These are phyloP conservation scores for Zaprionus tsacasi DNA, from an alignment of 1,140 invertebrate species.

Conservation along the genomic window DNA sequence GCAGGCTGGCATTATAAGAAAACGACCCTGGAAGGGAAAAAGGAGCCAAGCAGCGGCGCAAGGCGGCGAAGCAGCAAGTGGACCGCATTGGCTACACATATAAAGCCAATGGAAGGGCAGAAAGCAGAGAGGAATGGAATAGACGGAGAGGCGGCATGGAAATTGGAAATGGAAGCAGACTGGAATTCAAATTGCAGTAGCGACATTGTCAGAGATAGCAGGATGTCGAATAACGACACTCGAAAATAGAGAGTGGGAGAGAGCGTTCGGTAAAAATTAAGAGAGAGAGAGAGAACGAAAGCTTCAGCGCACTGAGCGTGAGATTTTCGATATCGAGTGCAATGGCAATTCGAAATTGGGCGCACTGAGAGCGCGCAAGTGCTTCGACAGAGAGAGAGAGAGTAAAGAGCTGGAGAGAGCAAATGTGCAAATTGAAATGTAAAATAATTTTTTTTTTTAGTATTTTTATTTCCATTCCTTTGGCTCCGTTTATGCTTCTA, in stretches of 20 bases:
- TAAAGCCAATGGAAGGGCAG: constrained; percentile 53
- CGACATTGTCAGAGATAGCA: constrained; percentile 28
- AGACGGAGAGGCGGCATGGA: constrained; percentile 24
- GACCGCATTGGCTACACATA: constrained; percentile 55
- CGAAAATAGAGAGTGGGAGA: constrained; percentile 2
- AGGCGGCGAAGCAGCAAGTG: constrained; percentile 73
- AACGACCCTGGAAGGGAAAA: constrained; percentile 66
- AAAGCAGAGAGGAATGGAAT: constrained; percentile 6
- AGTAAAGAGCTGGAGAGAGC: constrained; percentile 39
- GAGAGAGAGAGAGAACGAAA: constrained; percentile 10
- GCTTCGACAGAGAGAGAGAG: constrained; percentile 14
- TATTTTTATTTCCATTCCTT: constrained; percentile 58
- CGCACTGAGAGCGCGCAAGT: constrained; percentile 12
- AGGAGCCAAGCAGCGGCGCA: constrained; percentile 23
- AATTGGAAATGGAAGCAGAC: constrained; percentile 42
- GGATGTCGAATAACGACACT: constrained; percentile 68
- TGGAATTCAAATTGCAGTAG: constrained; percentile 66
- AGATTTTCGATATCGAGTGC: constrained; percentile 58
- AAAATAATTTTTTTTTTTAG: constrained; percentile 34
- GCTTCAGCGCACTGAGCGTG: constrained; percentile 6
- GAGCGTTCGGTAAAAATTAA: not conserved
- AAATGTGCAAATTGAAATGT: constrained; percentile 52
- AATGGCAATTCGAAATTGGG: constrained; percentile 45
- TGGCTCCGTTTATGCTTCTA: constrained; percentile 5
- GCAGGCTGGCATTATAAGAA: constrained; percentile 29